phyloP scores from a whole-genome alignment of 1,140 invertebrate species.

The Mycetomoellerius zeteki region DNA sequence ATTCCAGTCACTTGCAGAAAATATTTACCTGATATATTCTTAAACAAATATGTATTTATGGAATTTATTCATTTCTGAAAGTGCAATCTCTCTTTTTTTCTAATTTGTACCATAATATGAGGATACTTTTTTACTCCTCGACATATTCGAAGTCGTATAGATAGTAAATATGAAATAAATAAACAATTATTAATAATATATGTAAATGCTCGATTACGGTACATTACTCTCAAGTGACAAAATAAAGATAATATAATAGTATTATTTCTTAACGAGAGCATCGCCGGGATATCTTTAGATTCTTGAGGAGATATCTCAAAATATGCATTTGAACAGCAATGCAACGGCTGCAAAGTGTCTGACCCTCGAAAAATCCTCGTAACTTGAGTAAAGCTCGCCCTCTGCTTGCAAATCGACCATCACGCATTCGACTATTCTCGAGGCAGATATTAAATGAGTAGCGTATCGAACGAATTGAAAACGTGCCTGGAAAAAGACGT shows the following conservation, averaged over 20 bases:
- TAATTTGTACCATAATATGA: not conserved
- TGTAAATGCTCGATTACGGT: conserved; percentile 9
- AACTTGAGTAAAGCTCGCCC: not conserved
- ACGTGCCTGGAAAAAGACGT: conserved; percentile 28
- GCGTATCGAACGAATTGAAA: conserved; percentile 60
- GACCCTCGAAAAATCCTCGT: conserved; percentile 3
- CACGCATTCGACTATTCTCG: conserved; percentile 11
- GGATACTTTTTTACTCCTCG: not conserved
- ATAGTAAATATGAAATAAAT: not conserved
- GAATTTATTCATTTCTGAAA: not conserved
- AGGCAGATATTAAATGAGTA: conserved; percentile 62
- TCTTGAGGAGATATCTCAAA: not conserved
- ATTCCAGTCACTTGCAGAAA: too few species aligned
- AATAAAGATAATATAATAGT: conserved; percentile 38
- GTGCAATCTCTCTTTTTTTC: not conserved
- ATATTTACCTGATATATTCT: too few species aligned
- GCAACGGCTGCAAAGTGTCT: not conserved
- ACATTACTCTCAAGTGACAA: not conserved
- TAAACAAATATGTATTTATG: not conserved
- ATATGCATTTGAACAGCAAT: not conserved
- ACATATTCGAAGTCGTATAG: not conserved
- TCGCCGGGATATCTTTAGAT: conserved; percentile 10
- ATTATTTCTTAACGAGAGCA: not conserved
- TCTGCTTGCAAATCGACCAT: conserved; percentile 39
- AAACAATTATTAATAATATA: conserved; percentile 7